Conservation (phyloP, 2,797 vertebrate genomes). For the Pitangus sulphuratus region DNA sequence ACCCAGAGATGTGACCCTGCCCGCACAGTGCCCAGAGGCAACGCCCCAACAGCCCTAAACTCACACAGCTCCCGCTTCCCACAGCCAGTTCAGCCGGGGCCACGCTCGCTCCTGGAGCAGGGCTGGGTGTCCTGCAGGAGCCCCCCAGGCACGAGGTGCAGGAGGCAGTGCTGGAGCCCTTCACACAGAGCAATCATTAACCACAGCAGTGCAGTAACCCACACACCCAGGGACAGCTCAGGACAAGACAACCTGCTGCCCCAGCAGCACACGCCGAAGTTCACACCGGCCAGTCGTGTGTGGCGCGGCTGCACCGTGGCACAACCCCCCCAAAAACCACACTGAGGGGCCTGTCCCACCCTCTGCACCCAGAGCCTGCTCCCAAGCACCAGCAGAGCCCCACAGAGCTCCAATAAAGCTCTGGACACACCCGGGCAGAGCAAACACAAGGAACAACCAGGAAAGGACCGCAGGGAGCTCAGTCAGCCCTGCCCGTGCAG, state of each 20-base stretch:
- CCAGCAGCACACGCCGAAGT: not conserved
- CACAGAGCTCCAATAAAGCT: accelerated
- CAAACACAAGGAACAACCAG: not conserved
- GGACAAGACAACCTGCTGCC: not conserved
- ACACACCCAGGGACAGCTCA: not conserved
- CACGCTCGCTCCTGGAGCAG: accelerated
- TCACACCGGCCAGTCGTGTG: not conserved
- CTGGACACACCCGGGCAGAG: not conserved
- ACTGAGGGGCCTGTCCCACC: not conserved
- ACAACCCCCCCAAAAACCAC: not conserved
- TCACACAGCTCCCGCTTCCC: not conserved
- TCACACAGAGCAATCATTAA: not conserved
- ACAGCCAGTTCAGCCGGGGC: accelerated
- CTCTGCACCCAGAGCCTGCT: not conserved
- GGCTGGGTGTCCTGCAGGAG: not conserved
- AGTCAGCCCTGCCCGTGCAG: not conserved
- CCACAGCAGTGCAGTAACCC: not conserved
- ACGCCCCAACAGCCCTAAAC: not conserved
- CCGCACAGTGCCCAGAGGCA: not conserved
- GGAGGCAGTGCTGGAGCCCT: not conserved
- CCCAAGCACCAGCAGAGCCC: not conserved
- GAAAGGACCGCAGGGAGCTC: accelerated
- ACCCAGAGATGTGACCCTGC: not conserved
- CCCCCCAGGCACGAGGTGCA: not conserved
- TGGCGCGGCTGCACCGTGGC: accelerated